Conservation (phyloP, 2,113 vertebrate genomes). For the Naja naja region DNA sequence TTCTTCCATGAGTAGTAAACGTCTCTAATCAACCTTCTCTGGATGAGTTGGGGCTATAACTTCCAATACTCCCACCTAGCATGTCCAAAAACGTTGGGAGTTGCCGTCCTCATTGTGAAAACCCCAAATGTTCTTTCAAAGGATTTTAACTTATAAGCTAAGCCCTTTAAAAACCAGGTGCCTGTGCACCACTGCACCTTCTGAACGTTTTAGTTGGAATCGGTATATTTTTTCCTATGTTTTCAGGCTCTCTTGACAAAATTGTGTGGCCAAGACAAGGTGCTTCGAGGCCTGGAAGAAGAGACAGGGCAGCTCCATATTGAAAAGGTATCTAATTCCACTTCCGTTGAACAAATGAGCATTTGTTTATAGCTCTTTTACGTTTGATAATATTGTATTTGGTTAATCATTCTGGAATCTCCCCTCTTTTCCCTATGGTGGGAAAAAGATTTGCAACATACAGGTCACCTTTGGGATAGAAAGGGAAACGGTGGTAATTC, state of each 20-base stretch:
- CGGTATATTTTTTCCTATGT: background rate
- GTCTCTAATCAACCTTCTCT: background rate
- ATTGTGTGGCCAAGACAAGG: slow-evolving; percentile 84
- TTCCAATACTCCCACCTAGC: background rate
- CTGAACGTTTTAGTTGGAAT: background rate
- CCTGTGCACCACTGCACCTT: background rate
- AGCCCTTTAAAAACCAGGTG: background rate
- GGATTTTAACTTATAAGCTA: background rate
- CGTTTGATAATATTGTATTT: background rate
- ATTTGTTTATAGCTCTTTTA: background rate
- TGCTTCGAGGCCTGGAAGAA: slow-evolving; percentile 76
- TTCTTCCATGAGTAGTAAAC: background rate
- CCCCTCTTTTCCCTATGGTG: background rate
- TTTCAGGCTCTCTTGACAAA: slow-evolving; percentile 78
- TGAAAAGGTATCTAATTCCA: slow-evolving; percentile 73
- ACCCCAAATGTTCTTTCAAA: background rate
- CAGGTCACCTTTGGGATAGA: no score
- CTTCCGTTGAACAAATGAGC: background rate
- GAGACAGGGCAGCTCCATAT: slow-evolving; percentile 76
- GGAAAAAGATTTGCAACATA: background rate
- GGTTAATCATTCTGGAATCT: background rate
- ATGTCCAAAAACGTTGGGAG: background rate
- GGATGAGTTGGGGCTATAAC: background rate
- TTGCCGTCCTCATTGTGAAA: background rate
- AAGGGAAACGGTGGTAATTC: background rate